These are phyloP conservation scores for Chymomyza procnemis DNA, from an alignment of 2,888 invertebrate species.

Conservation along the genomic window DNA sequence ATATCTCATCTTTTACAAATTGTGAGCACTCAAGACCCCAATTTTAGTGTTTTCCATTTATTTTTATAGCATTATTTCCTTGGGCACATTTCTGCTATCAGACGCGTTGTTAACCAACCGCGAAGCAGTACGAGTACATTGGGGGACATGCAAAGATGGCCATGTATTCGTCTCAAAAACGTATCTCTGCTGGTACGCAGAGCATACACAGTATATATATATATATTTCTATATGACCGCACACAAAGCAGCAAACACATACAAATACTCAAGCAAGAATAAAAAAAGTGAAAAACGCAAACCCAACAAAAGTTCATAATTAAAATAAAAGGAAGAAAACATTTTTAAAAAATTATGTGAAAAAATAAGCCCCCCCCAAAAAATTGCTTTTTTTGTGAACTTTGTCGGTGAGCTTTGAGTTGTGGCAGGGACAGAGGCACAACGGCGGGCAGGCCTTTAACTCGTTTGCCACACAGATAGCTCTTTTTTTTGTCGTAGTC, in stretches of 20 bases:
- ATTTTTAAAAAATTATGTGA: neutral
- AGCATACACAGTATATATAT: neutral
- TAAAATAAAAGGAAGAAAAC: slow-evolving; percentile 54
- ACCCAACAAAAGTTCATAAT: slow-evolving; percentile 40
- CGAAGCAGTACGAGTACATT: slow-evolving; percentile 24
- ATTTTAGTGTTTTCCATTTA: neutral
- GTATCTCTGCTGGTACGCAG: neutral
- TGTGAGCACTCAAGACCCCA: neutral
- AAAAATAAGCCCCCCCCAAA: slow-evolving; percentile 25
- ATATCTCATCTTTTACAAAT: no score
- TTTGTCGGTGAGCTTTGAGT: slow-evolving; percentile 60
- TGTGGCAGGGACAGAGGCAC: slow-evolving; percentile 15
- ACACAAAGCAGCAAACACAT: slow-evolving; percentile 7
- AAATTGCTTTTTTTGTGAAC: slow-evolving; percentile 35
- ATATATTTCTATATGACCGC: slow-evolving; percentile 38
- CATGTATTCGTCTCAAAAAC: neutral
- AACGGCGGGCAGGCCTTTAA: neutral
- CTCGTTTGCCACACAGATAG: neutral
- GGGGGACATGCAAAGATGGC: slow-evolving; percentile 33
- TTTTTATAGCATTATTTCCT: neutral
- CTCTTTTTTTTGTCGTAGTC: neutral
- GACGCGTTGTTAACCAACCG: slow-evolving; percentile 33
- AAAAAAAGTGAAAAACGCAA: slow-evolving; percentile 11
- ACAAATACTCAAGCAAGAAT: neutral
- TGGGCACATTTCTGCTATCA: neutral